These are phyloP conservation scores for Gadus macrocephalus DNA, from an alignment of 2,113 vertebrate species.

Conservation along the genomic window DNA sequence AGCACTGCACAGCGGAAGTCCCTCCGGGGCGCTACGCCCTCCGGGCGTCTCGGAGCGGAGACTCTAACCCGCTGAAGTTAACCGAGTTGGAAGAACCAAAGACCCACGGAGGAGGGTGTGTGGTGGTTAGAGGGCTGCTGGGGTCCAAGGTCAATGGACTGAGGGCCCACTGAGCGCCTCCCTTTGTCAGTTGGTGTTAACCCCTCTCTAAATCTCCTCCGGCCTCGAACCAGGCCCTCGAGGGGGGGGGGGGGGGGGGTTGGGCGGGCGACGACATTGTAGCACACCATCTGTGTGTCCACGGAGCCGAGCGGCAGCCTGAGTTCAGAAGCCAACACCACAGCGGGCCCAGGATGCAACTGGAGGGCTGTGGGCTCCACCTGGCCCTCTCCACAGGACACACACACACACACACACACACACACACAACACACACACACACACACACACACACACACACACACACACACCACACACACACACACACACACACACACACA, in stretches of 20 bases:
- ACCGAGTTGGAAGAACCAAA: too few species aligned
- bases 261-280: constrained; percentile 5
- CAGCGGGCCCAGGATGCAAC: constrained; percentile 36
- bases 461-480: too few species aligned
- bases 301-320: constrained; percentile 35
- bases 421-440: background rate
- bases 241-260: constrained; percentile 11
- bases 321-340: constrained; percentile 36
- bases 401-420: background rate
- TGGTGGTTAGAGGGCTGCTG: too few species aligned
- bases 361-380: constrained; percentile 25
- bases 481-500: background rate
- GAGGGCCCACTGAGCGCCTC: background rate
- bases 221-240: background rate
- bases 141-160: too few species aligned
- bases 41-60: constrained; percentile 23
- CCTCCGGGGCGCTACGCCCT: too few species aligned
- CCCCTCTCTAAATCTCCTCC: background rate
- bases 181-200: constrained; percentile 31
- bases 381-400: constrained; percentile 42
- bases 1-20: background rate
- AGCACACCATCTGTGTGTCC: constrained; percentile 40
- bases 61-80: constrained; percentile 37
- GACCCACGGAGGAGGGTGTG: too few species aligned
- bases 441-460: background rate